Evolutionary conservation across 30 jellyfish, hydroid and myxozoan genomes (phyloP).

Genomic region (Hydra vulgaris): DNA sequence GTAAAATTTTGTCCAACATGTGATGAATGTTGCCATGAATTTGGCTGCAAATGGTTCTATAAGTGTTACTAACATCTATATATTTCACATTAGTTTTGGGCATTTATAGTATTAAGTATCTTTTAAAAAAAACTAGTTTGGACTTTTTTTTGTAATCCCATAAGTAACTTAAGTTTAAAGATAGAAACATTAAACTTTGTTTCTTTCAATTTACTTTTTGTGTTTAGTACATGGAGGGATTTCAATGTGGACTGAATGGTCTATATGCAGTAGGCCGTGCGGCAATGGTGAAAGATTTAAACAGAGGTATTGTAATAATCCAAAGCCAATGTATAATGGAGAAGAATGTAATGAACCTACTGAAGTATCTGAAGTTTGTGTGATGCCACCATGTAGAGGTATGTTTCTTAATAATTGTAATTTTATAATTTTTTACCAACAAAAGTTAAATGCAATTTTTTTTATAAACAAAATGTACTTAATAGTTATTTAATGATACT

Average conservation of each 20-base stretch:
- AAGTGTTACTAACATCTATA: too few species aligned
- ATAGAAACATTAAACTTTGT: too few species aligned
- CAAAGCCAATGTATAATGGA: slow-evolving; percentile 45
- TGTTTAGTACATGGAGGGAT: slow-evolving; percentile 51
- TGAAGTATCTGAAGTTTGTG: background rate
- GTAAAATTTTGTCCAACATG: too few species aligned
- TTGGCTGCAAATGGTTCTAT: too few species aligned
- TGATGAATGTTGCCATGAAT: too few species aligned
- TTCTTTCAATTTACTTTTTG: background rate
- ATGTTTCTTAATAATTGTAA: background rate
- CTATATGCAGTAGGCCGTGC: slow-evolving; percentile 48
- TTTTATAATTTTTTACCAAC: too few species aligned
- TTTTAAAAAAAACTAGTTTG: too few species aligned
- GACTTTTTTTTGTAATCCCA: background rate
- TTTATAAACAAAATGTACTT: background rate
- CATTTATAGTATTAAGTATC: too few species aligned
- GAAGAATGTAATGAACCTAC: slow-evolving; percentile 3
- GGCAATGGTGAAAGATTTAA: slow-evolving; percentile 37
- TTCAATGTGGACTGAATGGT: slow-evolving; percentile 41
- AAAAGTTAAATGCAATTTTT: too few species aligned
- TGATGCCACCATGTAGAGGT: background rate
- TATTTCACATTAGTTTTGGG: too few species aligned
- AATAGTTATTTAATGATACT: background rate
- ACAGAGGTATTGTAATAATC: slow-evolving; percentile 54
- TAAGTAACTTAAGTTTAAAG: background rate